Evolutionary conservation across 2,888 invertebrate genomes (phyloP).

Genomic region (Monoplex corrugatus): DNA sequence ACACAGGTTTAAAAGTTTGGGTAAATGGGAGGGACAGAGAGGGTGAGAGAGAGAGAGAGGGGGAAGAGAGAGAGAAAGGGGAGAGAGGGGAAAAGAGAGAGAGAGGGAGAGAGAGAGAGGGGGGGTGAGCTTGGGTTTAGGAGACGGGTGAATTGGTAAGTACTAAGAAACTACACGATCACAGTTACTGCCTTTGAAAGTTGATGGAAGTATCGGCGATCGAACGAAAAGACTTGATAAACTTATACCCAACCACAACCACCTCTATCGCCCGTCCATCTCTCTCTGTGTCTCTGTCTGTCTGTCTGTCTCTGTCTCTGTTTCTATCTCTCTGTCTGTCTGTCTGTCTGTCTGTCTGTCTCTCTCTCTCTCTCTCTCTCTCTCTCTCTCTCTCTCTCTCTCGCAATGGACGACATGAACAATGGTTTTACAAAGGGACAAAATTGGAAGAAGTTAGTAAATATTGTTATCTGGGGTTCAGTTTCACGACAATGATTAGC

Average conservation of each 20-base stretch:
- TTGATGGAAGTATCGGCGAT: no score
- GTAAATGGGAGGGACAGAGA: background rate
- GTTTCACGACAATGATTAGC: no score
- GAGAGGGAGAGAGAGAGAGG: background rate
- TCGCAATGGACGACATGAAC: no score
- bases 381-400: background rate
- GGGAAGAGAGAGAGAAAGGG: background rate
- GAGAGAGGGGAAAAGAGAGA: background rate
- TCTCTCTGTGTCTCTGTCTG: background rate
- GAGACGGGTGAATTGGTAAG: background rate
- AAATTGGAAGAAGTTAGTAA: no score
- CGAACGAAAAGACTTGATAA: no score
- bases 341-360: background rate
- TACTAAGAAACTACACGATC: no score
- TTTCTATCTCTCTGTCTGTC: background rate
- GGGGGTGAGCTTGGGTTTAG: background rate
- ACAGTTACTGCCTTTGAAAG: no score
- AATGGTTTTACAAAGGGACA: no score
- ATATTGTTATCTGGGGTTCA: no score
- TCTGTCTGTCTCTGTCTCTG: conserved; percentile 8
- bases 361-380: background rate
- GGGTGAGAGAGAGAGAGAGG: no score
- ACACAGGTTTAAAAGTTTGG: no score
- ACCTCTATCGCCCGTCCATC: background rate
- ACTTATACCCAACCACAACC: no score